Evolutionary conservation across 2,888 invertebrate genomes (phyloP).

Genomic region (Netelia fuscicornis): DNA sequence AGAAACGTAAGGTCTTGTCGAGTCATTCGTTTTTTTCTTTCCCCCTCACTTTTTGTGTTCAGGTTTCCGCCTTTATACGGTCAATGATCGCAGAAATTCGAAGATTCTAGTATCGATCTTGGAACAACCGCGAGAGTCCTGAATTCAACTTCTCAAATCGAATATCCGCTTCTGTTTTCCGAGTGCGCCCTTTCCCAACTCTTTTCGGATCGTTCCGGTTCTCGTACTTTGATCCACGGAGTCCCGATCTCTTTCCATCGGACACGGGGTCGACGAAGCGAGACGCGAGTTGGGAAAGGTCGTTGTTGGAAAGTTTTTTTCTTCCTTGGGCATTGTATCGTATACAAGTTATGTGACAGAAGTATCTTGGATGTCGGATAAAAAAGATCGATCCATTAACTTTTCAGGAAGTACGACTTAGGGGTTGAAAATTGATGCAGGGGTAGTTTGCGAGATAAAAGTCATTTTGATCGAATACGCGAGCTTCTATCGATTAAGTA

Average conservation of each 20-base stretch:
- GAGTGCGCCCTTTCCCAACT: conserved; percentile 5
- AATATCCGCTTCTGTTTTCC: conserved; percentile 38
- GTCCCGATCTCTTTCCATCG: no score
- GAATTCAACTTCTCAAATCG: conserved; percentile 28
- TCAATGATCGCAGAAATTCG: background rate
- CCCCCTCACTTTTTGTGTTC: background rate
- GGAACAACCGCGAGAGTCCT: background rate
- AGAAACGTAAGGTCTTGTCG: background rate
- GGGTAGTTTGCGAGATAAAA: no score
- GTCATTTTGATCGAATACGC: no score
- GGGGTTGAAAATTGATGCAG: no score
- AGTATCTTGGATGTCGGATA: background rate
- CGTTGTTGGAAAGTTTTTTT: conserved; percentile 16
- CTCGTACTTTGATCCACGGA: conserved; percentile 2
- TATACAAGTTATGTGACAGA: background rate
- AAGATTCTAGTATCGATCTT: background rate
- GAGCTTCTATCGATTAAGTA: no score
- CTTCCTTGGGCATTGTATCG: background rate
- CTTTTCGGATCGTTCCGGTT: background rate
- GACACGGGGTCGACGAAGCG: background rate
- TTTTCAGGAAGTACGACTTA: no score
- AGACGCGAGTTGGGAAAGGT: conserved; percentile 40
- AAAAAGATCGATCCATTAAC: background rate
- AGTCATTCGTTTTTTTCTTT: conserved; percentile 6
- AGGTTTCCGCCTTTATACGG: background rate